Evolutionary conservation across 2,888 invertebrate species (phyloP), one percentile per base, ranked within the genome.

Genomic region (Dermolepida albohirtum): DNA sequence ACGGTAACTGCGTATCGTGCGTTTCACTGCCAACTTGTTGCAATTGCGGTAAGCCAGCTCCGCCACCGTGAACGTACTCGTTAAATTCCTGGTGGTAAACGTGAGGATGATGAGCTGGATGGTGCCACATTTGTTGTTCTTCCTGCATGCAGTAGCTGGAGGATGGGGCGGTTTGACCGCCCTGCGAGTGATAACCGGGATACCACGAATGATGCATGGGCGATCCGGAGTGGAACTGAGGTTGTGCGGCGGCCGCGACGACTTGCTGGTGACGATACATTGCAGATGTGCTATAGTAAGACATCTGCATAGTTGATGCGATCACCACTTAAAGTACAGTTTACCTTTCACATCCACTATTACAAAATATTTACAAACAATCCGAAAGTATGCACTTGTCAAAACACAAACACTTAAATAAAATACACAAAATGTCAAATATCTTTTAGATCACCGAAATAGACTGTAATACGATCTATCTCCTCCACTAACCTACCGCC

Each of bases 211-310:
- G 79, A 22, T 62, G 59, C 75, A 80, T 76, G 5, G 76, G 72
- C 2, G 76, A 68, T 7, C 65, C 71, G 51, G 78, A 75, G 17
- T 76, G 70, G 69, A 81, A 79, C 77, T 87, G 83, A 72, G 87
- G 69, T 11, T 87, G 77, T 0, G 87, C 86, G 4, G 40, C 54
- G 16, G 54, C 54, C 1, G 86, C 71, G 77, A 83, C 80, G 44
- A 82, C 79, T 81, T 72, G 73, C 52, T 73, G 73, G 22, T 74
- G 73, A 29, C 72, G 69, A 47, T 73, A 74, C 73, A 72, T 72
- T 82, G 89, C 86, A 78, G 89, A 84, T 82, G 89, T 86, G 83
- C 89, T 88, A 78, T 89, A 92, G 83, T 92, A 92, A 74, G 90
- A 90, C 84, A 92, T 91, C 59, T 62, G 59, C 92, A 92, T 92